Evolutionary conservation across 1,140 invertebrate genomes (phyloP), one percentile per base, ranked within the genome.

Genomic region (Diuraphis noxia): DNA sequence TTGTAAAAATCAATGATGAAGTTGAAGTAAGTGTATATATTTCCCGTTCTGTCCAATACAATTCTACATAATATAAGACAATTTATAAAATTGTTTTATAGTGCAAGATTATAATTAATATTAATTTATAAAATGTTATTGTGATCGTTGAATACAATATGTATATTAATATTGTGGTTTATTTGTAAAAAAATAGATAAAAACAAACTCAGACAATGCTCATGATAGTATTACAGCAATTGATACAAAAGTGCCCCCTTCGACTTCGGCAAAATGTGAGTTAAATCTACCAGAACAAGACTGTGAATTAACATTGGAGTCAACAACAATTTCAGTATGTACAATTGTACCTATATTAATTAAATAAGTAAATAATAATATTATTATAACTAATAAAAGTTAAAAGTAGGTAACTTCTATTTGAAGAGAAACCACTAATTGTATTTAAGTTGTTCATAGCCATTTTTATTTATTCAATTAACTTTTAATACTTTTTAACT

Each of bases 11-110:
- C 36, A 38, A 23, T 81, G 72, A 77, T 77, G 72, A 77, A 34
- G 77, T 38, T 81, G 77, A 81, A 38, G 77, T 81, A 81, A 38
- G 72, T 77, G 56, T 63, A 63, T 63, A 63, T 63, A 63, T 63
- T 63, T 63, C 30, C 10, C 10, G 30, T 63, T 63, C 56, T 63
- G 56, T 63, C 56, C 56, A n/a, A 30, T 63, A 63, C 30, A 63
- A 63, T 63, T 63, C 30, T 63, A 63, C 25, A 63, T 63, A 63
- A 63, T 13, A 63, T n/a, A 43, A 43, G 13, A 56, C 52, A 56
- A 56, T 56, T 56, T 56, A 21, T 56, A 56, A 56, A 56, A 56
- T 56, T 56, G 52, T 56, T 25, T 56, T 56, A 56, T 56, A 8
- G 6, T 25, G 21, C 52, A 56, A 56, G 25, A 7, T 56, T 56